A percentile compares a stretch with the other conserved stretches of the same genome.
These are phyloP conservation scores for Gymnobelideus leadbeateri DNA, from an alignment of 2,113 vertebrate genomes.

Conservation along the genomic window DNA sequence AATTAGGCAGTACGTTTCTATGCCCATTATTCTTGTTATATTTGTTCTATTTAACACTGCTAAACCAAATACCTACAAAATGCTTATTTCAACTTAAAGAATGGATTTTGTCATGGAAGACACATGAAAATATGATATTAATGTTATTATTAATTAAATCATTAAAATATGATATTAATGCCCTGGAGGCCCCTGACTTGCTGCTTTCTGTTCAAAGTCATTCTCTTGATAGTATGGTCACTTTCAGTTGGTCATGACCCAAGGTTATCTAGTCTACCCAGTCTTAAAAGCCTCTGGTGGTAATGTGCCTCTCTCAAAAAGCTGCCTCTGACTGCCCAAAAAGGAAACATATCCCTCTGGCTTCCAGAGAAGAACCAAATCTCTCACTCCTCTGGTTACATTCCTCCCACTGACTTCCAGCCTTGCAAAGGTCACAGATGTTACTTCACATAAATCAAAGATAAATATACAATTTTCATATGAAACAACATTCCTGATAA, in stretches of 20 bases:
- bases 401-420: background rate
- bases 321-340: background rate
- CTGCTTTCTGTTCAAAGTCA: background rate
- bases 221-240: background rate
- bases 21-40: background rate
- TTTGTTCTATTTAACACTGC: background rate
- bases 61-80: background rate
- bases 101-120: background rate
- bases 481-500: constrained; percentile 7
- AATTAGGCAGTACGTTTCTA: background rate
- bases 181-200: background rate
- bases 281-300: background rate
- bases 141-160: too few species aligned
- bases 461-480: constrained; percentile 3
- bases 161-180: background rate
- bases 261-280: background rate
- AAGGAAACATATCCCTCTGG: background rate
- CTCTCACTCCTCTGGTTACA: background rate
- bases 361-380: background rate
- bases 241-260: background rate
- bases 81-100: background rate
- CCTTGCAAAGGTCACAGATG: background rate
- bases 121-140: background rate
- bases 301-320: background rate
- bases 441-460: constrained; percentile 5